These are phyloP conservation scores for Somateria mollissima DNA, from an alignment of 2,797 vertebrate species.

Conservation along the genomic window DNA sequence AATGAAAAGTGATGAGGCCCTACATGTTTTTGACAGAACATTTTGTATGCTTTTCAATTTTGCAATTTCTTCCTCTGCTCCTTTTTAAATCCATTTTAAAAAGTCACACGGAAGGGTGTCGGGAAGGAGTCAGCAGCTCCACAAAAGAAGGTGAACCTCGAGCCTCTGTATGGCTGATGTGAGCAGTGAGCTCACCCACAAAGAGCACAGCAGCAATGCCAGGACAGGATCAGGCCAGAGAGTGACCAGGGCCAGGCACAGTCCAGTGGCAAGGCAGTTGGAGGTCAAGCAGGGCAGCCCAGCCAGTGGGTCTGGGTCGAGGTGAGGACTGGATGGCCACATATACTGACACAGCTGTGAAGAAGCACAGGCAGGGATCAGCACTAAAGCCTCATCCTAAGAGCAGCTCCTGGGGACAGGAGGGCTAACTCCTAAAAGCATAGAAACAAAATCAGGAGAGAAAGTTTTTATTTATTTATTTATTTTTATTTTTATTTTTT, in stretches of 20 bases:
- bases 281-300: background rate
- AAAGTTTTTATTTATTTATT: background rate
- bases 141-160: background rate
- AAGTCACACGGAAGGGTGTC: background rate
- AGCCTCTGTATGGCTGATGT: accelerated
- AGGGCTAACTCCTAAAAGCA: background rate
- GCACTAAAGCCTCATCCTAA: background rate
- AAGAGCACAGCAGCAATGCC: background rate
- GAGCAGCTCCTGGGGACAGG: background rate
- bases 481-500: too few relatives aligned
- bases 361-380: background rate
- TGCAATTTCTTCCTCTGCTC: background rate
- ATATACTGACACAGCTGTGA: background rate
- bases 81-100: background rate
- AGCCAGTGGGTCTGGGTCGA: background rate
- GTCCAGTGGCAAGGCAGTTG: background rate
- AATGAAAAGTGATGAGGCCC: accelerated
- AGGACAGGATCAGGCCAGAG: background rate
- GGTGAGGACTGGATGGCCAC: background rate
- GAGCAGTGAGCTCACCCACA: background rate
- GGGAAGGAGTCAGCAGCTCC: background rate
- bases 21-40: background rate
- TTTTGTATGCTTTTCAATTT: accelerated
- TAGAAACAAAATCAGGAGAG: background rate
- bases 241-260: background rate